A percentile compares a stretch with the other conserved stretches of the same genome.
Evolutionary conservation across 2,888 invertebrate species (phyloP).

Genomic region (Tryphoninae sp.): DNA sequence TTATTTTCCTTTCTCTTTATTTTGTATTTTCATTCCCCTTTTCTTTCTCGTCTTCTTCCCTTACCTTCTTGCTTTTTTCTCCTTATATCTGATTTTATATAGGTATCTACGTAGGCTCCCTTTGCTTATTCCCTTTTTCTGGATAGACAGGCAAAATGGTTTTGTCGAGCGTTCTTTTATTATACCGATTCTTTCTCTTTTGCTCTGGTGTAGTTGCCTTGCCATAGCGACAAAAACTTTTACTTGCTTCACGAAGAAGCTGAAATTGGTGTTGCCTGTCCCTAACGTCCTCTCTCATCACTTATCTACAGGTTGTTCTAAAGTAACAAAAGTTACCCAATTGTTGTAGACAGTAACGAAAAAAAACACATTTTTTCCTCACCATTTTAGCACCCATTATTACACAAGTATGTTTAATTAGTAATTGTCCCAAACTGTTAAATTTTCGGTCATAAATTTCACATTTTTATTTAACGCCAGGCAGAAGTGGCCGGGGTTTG

Average conservation of each 20-base stretch:
- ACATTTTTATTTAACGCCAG: no score
- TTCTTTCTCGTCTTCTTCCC: conserved; percentile 27
- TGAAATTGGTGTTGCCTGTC: conserved; percentile 9
- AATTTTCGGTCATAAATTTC: no score
- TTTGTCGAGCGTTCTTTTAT: conserved; percentile 48
- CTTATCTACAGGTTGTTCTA: conserved; percentile 28
- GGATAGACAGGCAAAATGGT: conserved; percentile 39
- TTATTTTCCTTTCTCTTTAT: conserved; percentile 42
- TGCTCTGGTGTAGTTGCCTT: conserved; percentile 30
- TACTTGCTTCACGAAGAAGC: conserved; percentile 30
- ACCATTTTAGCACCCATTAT: conserved; percentile 28
- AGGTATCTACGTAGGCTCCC: conserved; percentile 36
- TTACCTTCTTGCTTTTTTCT: conserved; percentile 39
- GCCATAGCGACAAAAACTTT: conserved; percentile 54
- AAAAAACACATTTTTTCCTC: conserved; percentile 18
- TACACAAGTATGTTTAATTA: background rate
- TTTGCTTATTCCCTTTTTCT: conserved; percentile 38
- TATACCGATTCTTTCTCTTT: conserved; percentile 21
- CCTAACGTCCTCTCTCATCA: conserved; percentile 5
- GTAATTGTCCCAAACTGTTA: no score
- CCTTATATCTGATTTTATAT: conserved; percentile 48
- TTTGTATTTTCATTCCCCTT: conserved; percentile 57
- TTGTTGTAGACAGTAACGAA: conserved; percentile 4
- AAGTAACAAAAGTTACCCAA: conserved; percentile 17
- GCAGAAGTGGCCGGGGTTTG: no score